phyloP scores from a whole-genome alignment of 2,888 invertebrate species.

The Spialia ferax region DNA sequence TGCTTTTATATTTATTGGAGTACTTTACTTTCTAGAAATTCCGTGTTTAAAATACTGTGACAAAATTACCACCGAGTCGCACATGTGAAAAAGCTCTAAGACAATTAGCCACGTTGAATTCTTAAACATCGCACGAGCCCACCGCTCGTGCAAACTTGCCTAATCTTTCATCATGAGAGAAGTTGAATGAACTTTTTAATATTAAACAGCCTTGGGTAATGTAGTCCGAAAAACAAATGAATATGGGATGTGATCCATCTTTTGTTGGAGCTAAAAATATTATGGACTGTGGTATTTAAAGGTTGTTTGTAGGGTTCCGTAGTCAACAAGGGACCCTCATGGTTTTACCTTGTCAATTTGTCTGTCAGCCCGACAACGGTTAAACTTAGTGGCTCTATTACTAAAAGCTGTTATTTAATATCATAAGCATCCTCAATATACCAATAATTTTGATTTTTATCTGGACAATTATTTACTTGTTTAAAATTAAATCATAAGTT shows the following conservation, averaged over 20 bases:
- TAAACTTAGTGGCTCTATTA: too few relatives aligned
- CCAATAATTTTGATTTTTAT: too few relatives aligned
- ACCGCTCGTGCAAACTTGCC: slow-evolving; percentile 28
- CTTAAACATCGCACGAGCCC: slow-evolving; percentile 11
- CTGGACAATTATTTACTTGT: too few relatives aligned
- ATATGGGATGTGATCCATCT: slow-evolving; percentile 44
- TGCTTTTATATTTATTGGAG: too few relatives aligned
- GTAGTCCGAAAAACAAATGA: slow-evolving; percentile 48
- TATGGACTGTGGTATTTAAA: neutral
- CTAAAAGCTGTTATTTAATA: too few relatives aligned
- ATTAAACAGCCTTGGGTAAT: slow-evolving; percentile 50
- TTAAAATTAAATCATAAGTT: too few relatives aligned
- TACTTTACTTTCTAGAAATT: too few relatives aligned
- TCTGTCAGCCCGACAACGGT: too few relatives aligned
- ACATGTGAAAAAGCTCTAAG: slow-evolving; percentile 16
- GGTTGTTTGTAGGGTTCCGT: neutral
- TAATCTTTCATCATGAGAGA: slow-evolving; percentile 56
- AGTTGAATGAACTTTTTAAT: slow-evolving; percentile 58
- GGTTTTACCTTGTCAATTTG: too few relatives aligned
- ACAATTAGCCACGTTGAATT: slow-evolving; percentile 16
- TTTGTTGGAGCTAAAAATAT: slow-evolving; percentile 25
- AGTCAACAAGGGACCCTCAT: too few relatives aligned
- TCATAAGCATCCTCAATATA: too few relatives aligned
- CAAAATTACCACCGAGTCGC: neutral
- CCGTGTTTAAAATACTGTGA: neutral